A percentile compares a stretch with the other conserved stretches of the same genome.
Conservation (phyloP, 2,888 invertebrate species). For the Charanyca ferruginea region DNA sequence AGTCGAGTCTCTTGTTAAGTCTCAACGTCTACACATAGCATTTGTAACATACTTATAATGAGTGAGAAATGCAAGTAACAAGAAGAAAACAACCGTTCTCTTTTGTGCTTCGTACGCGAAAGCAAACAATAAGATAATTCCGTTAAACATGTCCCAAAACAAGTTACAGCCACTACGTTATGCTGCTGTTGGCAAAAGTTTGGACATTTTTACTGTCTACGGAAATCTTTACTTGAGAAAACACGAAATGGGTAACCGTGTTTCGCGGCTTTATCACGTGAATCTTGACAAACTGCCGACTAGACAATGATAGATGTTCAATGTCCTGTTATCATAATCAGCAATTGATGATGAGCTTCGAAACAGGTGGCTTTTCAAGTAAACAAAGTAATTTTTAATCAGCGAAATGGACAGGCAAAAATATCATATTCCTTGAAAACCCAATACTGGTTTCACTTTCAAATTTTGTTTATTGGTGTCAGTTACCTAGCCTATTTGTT, state of each 20-base stretch:
- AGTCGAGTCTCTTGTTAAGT: conserved; percentile 40
- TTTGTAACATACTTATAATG: conserved; percentile 55
- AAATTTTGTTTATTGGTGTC: conserved; percentile 52
- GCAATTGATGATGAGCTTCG: conserved; percentile 61
- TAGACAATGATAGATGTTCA: conserved; percentile 69
- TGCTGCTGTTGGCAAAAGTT: conserved; percentile 75
- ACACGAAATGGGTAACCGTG: conserved; percentile 70
- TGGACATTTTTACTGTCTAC: conserved; percentile 81
- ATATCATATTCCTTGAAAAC: conserved; percentile 56
- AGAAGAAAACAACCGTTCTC: conserved; percentile 63
- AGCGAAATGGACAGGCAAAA: conserved; percentile 44
- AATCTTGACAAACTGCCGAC: conserved; percentile 77
- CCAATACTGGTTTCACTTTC: conserved; percentile 50
- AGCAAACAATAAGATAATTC: conserved; percentile 74
- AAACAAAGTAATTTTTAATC: conserved; percentile 57
- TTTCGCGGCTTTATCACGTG: conserved; percentile 70
- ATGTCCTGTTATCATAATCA: conserved; percentile 71
- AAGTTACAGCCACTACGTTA: conserved; percentile 77
- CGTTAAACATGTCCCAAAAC: conserved; percentile 74
- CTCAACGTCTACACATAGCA: conserved; percentile 27
- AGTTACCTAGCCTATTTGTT: conserved; percentile 53
- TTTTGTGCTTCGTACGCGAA: conserved; percentile 62
- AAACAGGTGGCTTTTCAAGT: conserved; percentile 50
- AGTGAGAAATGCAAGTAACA: conserved; percentile 57
- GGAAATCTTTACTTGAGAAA: conserved; percentile 71